Percentiles rank a stretch among this genome's conserved stretches.
Evolutionary conservation across 1,140 invertebrate genomes (phyloP).

Genomic region (Ganaspis sp.): DNA sequence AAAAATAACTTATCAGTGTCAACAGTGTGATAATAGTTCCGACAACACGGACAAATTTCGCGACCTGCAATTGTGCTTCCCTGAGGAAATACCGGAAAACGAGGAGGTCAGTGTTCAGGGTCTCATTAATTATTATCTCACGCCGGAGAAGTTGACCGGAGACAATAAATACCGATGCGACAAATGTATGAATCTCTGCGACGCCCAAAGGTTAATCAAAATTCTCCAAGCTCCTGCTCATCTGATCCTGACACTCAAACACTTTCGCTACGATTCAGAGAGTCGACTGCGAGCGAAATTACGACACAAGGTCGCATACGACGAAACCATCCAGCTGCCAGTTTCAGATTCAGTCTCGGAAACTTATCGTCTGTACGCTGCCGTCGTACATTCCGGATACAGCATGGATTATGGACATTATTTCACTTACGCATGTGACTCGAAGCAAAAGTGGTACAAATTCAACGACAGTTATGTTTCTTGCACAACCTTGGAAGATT

Average conservation of each 20-base stretch:
- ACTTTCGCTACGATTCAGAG: conserved; percentile 87
- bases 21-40: conserved; percentile 82
- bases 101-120: conserved; percentile 81
- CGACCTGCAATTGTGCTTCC: conserved; percentile 89
- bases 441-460: conserved; percentile 84
- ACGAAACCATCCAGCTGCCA: conserved; percentile 78
- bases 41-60: conserved; percentile 85
- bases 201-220: conserved; percentile 85
- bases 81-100: conserved; percentile 78
- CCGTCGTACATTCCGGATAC: conserved; percentile 89
- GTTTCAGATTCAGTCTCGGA: conserved; percentile 69
- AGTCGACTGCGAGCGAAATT: conserved; percentile 85
- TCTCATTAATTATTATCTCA: conserved; percentile 85
- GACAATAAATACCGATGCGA: conserved; percentile 90
- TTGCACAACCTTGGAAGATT: conserved; percentile 78
- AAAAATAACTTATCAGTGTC: conserved; percentile 84
- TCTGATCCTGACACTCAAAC: conserved; percentile 87
- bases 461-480: conserved; percentile 88
- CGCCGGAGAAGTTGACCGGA: conserved; percentile 85
- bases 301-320: conserved; percentile 81
- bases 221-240: conserved; percentile 85
- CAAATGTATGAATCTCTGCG: conserved; percentile 83
- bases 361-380: conserved; percentile 85
- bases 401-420: conserved; percentile 92
- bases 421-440: conserved; percentile 86